Evolutionary conservation across 2,797 vertebrate genomes (phyloP), one percentile per base, ranked within the genome.

Genomic region (Molossus molossus): DNA sequence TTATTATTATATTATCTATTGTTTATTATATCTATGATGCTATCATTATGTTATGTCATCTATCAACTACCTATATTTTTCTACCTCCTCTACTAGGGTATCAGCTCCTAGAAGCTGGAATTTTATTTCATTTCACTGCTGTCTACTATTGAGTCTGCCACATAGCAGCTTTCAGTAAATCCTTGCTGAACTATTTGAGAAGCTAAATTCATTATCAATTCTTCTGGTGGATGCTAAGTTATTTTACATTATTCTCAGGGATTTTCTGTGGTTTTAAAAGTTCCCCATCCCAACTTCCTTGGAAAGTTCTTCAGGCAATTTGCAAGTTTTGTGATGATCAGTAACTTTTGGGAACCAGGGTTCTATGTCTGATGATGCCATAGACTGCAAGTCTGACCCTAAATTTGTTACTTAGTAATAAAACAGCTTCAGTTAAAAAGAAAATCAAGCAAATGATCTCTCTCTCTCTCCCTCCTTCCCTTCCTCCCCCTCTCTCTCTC

Each of bases 341-440:
- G 5, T 18, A 70, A 75, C 21, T 67, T 73, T 91, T 14, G 29
- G 40, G 58, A 79, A 9, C 10, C 27, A 18, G 50, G 45, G 29
- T 10, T 55, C 27, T 62, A 15, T 62, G 60, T 20, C 53, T n/a
- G 60, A 62, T 37, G 23, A 33, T 23, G 53, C 4, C 50, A 5
- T 18, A 62, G 58, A 70, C 23, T 48, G 25, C 18, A 87, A 45
- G 9, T 18, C 33, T 73, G n/a, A 45, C 55, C 40, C 50, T 15
- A 84, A 45, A 25, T 80, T 45, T 85, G 40, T 45, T 88, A 9
- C 17, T 60, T 67, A 70, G 48, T 62, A 91, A 87, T 70, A 73
- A 62, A 94, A 77, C 4, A 89, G 40, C 18, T 65, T 80, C 45
- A 29, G n/a, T 80, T 84, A 67, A 96, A 84, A 91, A 60, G 33